phyloP scores from a whole-genome alignment of 2,113 vertebrate genomes.

The Chlorodrepanis virens region DNA sequence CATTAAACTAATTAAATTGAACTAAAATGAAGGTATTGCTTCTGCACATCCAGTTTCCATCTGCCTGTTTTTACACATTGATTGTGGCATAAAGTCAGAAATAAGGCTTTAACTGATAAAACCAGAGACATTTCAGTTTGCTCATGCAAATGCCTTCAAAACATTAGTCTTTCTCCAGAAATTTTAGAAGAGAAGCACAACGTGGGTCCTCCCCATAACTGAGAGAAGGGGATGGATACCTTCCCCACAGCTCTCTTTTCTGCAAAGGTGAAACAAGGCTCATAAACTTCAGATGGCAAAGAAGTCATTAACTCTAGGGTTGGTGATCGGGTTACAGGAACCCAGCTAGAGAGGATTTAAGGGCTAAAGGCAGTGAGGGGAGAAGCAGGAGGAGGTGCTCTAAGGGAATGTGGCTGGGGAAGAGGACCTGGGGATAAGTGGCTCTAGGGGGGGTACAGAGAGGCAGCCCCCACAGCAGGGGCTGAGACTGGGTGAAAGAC shows the following conservation, averaged over 20 bases:
- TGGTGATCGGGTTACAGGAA: not conserved
- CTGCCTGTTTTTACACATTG: not conserved
- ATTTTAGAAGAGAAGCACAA: not conserved
- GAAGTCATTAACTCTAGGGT: not conserved
- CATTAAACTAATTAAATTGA: not conserved
- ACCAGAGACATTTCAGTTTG: not conserved
- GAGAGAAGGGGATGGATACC: not conserved
- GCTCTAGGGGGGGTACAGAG: accelerated
- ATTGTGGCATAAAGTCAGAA: not conserved
- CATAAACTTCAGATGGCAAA: not conserved
- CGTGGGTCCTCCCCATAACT: not conserved
- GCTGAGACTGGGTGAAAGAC: not conserved
- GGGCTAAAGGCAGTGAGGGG: not conserved
- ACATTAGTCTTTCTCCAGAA: not conserved
- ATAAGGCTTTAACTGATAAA: not conserved
- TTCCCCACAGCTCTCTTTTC: not conserved
- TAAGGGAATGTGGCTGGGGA: not conserved
- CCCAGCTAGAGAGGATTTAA: not conserved
- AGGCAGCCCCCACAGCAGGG: not conserved
- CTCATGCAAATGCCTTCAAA: not conserved
- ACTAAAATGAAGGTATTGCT: not conserved
- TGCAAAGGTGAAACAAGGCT: not conserved
- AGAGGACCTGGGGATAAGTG: not conserved
- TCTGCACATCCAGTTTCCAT: not conserved
- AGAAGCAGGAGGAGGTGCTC: not conserved